Evolutionary conservation across 2,888 invertebrate genomes (phyloP), one percentile per base, ranked within the genome.

Genomic region (Hedychridium roseum): DNA sequence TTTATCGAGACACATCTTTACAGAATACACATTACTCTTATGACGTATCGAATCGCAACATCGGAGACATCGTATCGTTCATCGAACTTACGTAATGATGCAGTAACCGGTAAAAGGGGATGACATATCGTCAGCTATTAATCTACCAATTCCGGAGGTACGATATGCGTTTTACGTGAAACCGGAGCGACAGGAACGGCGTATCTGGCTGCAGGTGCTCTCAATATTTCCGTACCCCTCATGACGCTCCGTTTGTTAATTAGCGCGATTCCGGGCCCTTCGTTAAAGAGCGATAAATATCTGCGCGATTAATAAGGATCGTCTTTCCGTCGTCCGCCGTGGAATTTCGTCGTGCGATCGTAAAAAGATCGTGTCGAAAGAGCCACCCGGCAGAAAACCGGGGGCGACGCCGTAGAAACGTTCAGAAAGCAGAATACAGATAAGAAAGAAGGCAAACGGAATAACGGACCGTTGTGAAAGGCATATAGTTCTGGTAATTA

Each of bases 251-350:
- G 41, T 41, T 49, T 37, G 48, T 48, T 61, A 61, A 61, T 61
- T 61, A 58, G 52, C 49, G 27, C 39, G 36, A 26, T 34, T 38
- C 3, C 42, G 26, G 26, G 20, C 37, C 39, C 26, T 57, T 62
- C 54, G 42, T 49, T 57, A 56, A 57, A 55, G 44, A 41, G 17
- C 47, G 59, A 57, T 64, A 60, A 60, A 52, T 47, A 51, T 49
- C 46, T 49, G 17, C 30, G 11, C 54, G 49, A 61, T 61, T 61
- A 62, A 62, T 58, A 58, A 53, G 44, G 43, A 38, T 9, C 9
- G 23, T 9, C 23, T 23, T 23, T 23, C 5, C 9, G 5, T 9
- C 23, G n/a, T 5, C 23, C 23, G 23, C 23, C 23, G 23, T 6
- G 5, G 23, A 23, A 23, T 23, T 23, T 23, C n/a, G n/a, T n/a